These are phyloP conservation scores for Dryobota labecula DNA, from an alignment of 2,888 invertebrate species.

Conservation along the genomic window DNA sequence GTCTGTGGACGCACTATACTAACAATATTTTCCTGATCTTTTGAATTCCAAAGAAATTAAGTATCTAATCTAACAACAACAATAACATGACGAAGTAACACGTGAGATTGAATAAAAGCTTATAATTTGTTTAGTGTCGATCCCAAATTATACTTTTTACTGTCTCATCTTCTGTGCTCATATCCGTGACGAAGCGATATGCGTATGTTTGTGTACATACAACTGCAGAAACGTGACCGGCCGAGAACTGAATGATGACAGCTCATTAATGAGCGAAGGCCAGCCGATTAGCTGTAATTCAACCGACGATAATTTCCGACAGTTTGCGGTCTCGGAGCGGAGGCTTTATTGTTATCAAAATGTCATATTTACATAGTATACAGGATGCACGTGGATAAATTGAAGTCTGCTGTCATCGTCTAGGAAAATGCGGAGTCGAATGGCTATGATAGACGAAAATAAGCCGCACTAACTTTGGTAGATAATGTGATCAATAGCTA, in stretches of 20 bases:
- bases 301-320: conserved; percentile 49
- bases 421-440: neutral
- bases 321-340: conserved; percentile 31
- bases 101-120: neutral
- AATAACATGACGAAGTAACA: neutral
- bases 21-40: neutral
- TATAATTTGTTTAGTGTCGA: neutral
- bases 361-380: conserved; percentile 47
- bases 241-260: conserved; percentile 50
- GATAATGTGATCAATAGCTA: neutral
- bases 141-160: conserved; percentile 9
- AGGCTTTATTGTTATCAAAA: conserved; percentile 56
- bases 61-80: neutral
- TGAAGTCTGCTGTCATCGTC: conserved; percentile 31
- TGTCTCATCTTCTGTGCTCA: conserved; percentile 32
- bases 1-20: no score
- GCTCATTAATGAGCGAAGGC: conserved; percentile 65
- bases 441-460: neutral
- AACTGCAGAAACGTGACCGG: conserved; percentile 57
- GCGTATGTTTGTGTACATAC: conserved; percentile 28
- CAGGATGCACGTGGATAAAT: conserved; percentile 18
- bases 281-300: conserved; percentile 61
- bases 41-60: neutral
- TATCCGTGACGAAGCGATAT: conserved; percentile 27
- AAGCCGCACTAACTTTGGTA: neutral